Conservation (phyloP, 53 echinoderm and acorn worm species). For the Stichopus horrens region DNA sequence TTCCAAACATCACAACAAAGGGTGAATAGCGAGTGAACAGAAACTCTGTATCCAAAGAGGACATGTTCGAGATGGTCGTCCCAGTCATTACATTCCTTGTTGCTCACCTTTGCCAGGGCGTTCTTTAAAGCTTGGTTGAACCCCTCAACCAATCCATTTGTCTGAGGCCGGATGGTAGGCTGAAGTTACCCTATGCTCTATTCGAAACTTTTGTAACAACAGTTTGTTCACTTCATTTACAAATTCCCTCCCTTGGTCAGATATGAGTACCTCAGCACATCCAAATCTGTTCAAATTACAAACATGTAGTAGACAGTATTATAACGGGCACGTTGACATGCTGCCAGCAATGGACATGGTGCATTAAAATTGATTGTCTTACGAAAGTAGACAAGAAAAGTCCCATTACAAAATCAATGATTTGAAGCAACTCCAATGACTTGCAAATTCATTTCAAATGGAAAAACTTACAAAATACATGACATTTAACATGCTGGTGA, state of each 20-base stretch:
- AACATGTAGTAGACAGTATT: too few relatives aligned
- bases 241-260: constrained; percentile 37
- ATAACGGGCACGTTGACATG: too few relatives aligned
- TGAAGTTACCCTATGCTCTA: constrained; percentile 7
- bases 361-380: too few relatives aligned
- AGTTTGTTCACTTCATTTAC: background rate
- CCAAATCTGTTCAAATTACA: constrained; percentile 24
- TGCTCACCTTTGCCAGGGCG: background rate
- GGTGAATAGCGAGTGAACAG: constrained; percentile 20
- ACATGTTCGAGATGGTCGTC: constrained; percentile 6
- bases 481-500: too few relatives aligned
- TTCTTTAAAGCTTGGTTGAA: constrained; percentile 31
- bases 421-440: too few relatives aligned
- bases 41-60: constrained; percentile 26
- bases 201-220: background rate
- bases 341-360: too few relatives aligned
- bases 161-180: constrained; percentile 45
- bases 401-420: too few relatives aligned
- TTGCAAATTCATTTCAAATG: too few relatives aligned
- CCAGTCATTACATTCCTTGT: constrained; percentile 10
- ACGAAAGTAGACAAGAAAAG: too few relatives aligned
- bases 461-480: too few relatives aligned
- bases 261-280: constrained; percentile 1
- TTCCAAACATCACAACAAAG: constrained; percentile 27
- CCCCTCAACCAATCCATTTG: constrained; percentile 21